Evolutionary conservation across 2,797 vertebrate species (phyloP).

Genomic region (Taeniopygia guttata): DNA sequence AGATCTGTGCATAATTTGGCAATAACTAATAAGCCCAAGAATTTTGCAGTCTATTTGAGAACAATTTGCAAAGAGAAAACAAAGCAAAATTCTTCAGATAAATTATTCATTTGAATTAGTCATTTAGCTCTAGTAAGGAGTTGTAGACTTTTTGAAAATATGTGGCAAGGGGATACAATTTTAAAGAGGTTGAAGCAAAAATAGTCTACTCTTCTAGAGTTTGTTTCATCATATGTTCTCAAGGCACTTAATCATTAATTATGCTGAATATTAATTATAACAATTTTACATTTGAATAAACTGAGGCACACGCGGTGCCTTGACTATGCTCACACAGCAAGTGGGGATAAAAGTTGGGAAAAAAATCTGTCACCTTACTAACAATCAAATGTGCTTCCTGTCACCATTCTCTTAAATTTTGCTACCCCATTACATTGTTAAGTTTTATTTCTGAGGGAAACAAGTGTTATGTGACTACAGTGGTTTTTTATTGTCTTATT

Average conservation of each 20-base stretch:
- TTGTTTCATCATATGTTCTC: slow-evolving; percentile 67
- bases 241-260: slow-evolving; percentile 65
- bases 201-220: slow-evolving; percentile 46
- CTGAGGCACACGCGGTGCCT: slow-evolving; percentile 29
- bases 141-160: slow-evolving; percentile 73
- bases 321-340: slow-evolving; percentile 32
- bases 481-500: background rate
- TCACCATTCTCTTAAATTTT: background rate
- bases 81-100: slow-evolving; percentile 73
- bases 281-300: slow-evolving; percentile 62
- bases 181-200: slow-evolving; percentile 64
- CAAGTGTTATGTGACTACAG: background rate
- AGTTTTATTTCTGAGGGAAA: background rate
- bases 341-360: background rate
- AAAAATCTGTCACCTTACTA: background rate
- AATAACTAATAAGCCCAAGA: slow-evolving; percentile 58
- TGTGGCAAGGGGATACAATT: slow-evolving; percentile 61
- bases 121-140: slow-evolving; percentile 64
- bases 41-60: slow-evolving; percentile 70
- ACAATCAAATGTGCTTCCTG: slow-evolving; percentile 3
- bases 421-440: background rate
- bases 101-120: slow-evolving; percentile 74
- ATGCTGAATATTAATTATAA: slow-evolving; percentile 69
- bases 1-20: slow-evolving; percentile 50
- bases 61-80: slow-evolving; percentile 73